Evolutionary conservation across 2,113 vertebrate species (phyloP).

Genomic region (Rhegmatorhina hoffmannsi): DNA sequence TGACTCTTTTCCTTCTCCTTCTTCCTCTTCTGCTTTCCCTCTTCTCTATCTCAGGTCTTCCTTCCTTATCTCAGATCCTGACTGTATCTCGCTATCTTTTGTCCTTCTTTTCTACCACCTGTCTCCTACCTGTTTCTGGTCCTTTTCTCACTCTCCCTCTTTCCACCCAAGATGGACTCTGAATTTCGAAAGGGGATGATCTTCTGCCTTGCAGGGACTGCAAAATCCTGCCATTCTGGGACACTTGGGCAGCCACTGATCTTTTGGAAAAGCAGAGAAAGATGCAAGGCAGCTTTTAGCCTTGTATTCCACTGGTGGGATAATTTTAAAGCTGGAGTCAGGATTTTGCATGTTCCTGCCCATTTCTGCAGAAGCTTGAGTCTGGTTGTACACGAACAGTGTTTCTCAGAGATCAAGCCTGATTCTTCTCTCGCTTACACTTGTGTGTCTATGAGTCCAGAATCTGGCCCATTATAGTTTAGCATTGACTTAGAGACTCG

Average conservation of each 20-base stretch:
- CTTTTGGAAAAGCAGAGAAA: not conserved
- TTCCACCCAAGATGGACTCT: slow-evolving; percentile 15
- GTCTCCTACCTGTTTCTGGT: slow-evolving; percentile 32
- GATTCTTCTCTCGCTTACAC: slow-evolving; percentile 46
- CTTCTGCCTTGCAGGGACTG: slow-evolving; percentile 8
- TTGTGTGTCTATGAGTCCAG: slow-evolving; percentile 37
- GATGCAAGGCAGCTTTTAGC: not conserved
- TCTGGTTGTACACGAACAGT: not conserved
- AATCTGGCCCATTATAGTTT: not conserved
- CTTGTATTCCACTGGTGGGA: not conserved
- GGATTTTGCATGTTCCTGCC: slow-evolving; percentile 27
- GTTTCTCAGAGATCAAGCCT: slow-evolving; percentile 55
- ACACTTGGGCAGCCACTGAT: not conserved
- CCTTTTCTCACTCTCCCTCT: slow-evolving; percentile 48
- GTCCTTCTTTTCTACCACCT: slow-evolving; percentile 37
- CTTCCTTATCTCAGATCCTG: slow-evolving; percentile 59
- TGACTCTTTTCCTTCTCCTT: not conserved
- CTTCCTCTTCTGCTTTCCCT: not conserved
- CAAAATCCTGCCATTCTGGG: slow-evolving; percentile 5
- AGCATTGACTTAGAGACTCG: not conserved
- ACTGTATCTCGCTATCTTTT: slow-evolving; percentile 45
- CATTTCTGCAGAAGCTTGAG: not conserved
- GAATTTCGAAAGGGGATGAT: slow-evolving; percentile 7
- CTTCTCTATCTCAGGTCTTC: slow-evolving; percentile 49
- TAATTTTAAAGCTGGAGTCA: not conserved